Evolutionary conservation across 2,888 invertebrate species (phyloP).

Genomic region (Cecidostiba fungosa): DNA sequence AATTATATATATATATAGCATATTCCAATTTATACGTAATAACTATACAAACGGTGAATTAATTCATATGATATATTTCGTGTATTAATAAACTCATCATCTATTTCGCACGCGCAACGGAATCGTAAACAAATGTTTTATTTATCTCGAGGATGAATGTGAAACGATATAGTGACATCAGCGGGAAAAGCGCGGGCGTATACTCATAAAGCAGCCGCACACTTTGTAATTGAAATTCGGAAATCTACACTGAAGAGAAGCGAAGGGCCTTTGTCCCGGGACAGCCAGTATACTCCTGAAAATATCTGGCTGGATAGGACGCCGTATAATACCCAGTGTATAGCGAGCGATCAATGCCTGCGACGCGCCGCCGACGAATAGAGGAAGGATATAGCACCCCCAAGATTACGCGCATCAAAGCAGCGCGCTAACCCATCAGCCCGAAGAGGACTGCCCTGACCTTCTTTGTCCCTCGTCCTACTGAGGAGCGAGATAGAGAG

Average conservation of each 20-base stretch:
- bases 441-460: neutral
- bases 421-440: neutral
- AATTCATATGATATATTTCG: too few species aligned
- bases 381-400: neutral
- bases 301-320: neutral
- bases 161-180: neutral
- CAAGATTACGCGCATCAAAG: neutral
- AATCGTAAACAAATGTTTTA: too few species aligned
- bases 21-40: too few species aligned
- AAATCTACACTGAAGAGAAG: slow-evolving; percentile 31
- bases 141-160: neutral
- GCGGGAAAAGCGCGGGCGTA: neutral
- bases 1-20: too few species aligned
- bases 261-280: slow-evolving; percentile 17
- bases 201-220: neutral
- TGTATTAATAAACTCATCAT: too few species aligned
- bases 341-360: slow-evolving; percentile 18
- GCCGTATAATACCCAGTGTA: neutral
- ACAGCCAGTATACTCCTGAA: neutral
- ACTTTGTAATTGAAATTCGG: slow-evolving; percentile 47
- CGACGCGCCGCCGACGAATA: neutral
- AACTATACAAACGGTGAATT: too few species aligned
- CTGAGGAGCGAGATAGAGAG: neutral
- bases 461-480: neutral
- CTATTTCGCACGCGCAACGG: too few species aligned